phyloP scores from a whole-genome alignment of 2,113 vertebrate species.

The Perca flavescens region DNA sequence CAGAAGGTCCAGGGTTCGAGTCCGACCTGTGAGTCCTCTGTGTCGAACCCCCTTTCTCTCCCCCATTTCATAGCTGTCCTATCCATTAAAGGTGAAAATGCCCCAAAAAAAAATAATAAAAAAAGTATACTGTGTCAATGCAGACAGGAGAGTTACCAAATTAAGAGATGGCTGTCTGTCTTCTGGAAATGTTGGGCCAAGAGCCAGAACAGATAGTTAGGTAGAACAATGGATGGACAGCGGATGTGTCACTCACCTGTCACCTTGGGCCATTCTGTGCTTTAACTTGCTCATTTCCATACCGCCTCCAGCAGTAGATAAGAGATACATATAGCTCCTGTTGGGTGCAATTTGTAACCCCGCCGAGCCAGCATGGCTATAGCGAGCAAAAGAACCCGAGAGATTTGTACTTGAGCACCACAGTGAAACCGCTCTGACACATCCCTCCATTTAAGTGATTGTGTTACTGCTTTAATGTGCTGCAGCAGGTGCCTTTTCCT shows the following conservation, averaged over 20 bases:
- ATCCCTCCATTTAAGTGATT: constrained; percentile 48
- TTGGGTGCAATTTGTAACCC: constrained; percentile 56
- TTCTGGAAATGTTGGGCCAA: neutral
- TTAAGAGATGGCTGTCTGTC: neutral
- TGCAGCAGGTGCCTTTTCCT: constrained; percentile 71
- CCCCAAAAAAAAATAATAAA: too few species aligned
- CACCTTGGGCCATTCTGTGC: constrained; percentile 50
- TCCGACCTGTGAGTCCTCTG: too few species aligned
- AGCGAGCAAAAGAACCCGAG: constrained; percentile 29
- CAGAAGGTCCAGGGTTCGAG: too few species aligned
- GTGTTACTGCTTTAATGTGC: constrained; percentile 66
- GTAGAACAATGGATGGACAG: constrained; percentile 31
- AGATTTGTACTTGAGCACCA: constrained; percentile 46
- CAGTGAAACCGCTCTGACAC: constrained; percentile 50
- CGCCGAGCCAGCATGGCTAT: constrained; percentile 5
- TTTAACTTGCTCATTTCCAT: constrained; percentile 40
- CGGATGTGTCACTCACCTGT: constrained; percentile 55
- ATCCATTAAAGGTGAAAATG: too few species aligned
- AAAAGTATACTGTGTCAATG: neutral
- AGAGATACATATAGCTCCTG: constrained; percentile 38
- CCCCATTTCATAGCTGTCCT: too few species aligned
- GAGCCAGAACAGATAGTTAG: constrained; percentile 9
- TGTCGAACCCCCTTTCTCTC: too few species aligned
- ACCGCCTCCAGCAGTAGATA: constrained; percentile 56
- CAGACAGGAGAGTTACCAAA: neutral